Conservation (phyloP, 2,797 vertebrate species). For the Anas flavirostris region DNA sequence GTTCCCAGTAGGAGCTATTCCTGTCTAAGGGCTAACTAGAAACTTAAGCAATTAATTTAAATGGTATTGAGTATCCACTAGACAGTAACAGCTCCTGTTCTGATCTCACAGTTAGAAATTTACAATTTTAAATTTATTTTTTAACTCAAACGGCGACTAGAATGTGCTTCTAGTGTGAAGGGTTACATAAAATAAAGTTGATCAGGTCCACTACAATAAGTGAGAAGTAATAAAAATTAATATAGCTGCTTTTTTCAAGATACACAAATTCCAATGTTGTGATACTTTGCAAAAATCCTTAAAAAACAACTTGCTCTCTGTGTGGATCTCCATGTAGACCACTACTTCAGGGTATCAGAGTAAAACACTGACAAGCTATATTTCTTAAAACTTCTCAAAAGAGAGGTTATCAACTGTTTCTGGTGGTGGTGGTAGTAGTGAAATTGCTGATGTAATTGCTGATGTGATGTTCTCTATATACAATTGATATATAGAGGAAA, state of each 20-base stretch:
- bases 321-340: neutral
- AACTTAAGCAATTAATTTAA: slow-evolving; percentile 67
- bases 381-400: neutral
- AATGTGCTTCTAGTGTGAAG: neutral
- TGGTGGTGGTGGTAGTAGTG: neutral
- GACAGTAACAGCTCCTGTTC: slow-evolving; percentile 37
- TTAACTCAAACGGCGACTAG: neutral
- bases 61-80: slow-evolving; percentile 12
- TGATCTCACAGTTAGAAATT: slow-evolving; percentile 31
- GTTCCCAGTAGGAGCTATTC: slow-evolving; percentile 41
- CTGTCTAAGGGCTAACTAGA: slow-evolving; percentile 45
- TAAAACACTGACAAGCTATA: neutral
- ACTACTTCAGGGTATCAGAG: neutral
- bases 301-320: neutral
- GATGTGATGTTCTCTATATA: neutral
- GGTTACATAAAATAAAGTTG: neutral
- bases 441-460: neutral
- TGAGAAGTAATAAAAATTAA: neutral
- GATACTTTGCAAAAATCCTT: neutral
- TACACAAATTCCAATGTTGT: neutral
- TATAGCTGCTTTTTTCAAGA: neutral
- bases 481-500: neutral
- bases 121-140: slow-evolving; percentile 45
- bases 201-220: neutral
- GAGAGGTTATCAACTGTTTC: neutral